These are phyloP conservation scores for Halocynthia roretzi DNA, from an alignment of 23 tunicate genomes.

Conservation along the genomic window DNA sequence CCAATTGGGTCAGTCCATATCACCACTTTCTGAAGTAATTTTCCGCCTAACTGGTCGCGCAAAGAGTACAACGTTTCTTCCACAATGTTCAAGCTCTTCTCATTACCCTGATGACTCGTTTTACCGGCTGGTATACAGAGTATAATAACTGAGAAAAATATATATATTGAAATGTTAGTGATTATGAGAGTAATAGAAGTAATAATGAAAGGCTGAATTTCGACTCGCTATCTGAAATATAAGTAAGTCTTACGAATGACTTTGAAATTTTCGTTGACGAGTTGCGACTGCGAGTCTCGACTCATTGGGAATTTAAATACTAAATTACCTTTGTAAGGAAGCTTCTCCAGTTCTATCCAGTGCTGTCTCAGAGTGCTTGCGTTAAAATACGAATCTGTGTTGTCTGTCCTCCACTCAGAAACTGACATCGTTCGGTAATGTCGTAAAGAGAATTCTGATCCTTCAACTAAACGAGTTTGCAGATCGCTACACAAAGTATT, in stretches of 20 bases:
- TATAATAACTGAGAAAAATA: background rate
- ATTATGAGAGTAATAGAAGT: background rate
- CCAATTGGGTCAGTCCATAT: conserved; percentile 25
- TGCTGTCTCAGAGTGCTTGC: background rate
- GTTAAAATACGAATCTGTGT: background rate
- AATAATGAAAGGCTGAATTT: background rate
- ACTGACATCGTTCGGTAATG: conserved; percentile 17
- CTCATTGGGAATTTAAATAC: too few relatives aligned
- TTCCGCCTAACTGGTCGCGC: too few relatives aligned
- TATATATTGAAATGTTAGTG: background rate
- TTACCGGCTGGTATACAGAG: background rate
- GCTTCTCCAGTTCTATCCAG: background rate
- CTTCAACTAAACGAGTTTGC: conserved; percentile 7
- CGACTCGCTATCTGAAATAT: background rate
- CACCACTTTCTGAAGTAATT: background rate
- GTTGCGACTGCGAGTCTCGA: too few relatives aligned
- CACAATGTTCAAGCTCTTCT: too few relatives aligned
- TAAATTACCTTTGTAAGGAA: background rate
- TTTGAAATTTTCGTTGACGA: too few relatives aligned
- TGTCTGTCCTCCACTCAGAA: too few relatives aligned
- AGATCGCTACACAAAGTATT: conserved; percentile 26
- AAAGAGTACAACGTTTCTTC: too few relatives aligned
- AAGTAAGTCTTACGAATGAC: too few relatives aligned
- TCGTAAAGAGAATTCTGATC: conserved; percentile 18
- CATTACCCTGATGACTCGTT: too few relatives aligned